These are phyloP conservation scores for Plebejus argus DNA, from an alignment of 2,888 invertebrate species.

Conservation along the genomic window DNA sequence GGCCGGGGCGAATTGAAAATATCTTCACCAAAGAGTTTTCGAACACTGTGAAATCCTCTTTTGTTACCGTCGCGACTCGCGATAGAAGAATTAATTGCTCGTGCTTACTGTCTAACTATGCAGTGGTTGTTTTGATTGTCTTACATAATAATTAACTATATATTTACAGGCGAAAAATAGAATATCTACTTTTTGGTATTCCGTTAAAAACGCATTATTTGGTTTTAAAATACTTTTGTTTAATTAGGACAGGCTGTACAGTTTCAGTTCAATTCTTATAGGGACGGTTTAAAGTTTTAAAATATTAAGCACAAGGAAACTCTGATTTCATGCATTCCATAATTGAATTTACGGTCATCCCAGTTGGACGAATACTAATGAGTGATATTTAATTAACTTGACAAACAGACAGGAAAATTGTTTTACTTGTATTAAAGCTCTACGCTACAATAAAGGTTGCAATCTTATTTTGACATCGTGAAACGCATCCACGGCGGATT, in stretches of 20 bases:
- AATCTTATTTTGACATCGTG: no score
- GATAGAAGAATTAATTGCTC: not conserved
- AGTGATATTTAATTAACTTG: not conserved
- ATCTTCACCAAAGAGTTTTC: constrained; percentile 18
- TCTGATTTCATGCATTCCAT: constrained; percentile 1
- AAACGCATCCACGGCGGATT: no score
- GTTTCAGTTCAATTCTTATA: not conserved
- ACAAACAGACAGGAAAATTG: constrained; percentile 4
- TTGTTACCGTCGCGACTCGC: not conserved
- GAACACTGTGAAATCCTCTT: constrained; percentile 8
- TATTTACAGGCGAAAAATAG: no score
- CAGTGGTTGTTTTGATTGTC: not conserved
- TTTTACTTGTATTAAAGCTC: not conserved
- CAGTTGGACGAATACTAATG: constrained; percentile 18
- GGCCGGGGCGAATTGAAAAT: constrained; percentile 25
- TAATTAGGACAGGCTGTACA: no score
- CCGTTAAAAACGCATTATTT: no score
- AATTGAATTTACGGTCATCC: constrained; percentile 4
- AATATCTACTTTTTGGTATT: no score
- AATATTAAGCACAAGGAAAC: not conserved
- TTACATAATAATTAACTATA: not conserved
- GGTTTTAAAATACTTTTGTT: no score
- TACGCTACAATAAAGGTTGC: not conserved
- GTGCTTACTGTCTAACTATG: not conserved
- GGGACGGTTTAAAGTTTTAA: not conserved